Conservation (phyloP, 2,113 vertebrate genomes). For the Eonycteris spelaea region DNA sequence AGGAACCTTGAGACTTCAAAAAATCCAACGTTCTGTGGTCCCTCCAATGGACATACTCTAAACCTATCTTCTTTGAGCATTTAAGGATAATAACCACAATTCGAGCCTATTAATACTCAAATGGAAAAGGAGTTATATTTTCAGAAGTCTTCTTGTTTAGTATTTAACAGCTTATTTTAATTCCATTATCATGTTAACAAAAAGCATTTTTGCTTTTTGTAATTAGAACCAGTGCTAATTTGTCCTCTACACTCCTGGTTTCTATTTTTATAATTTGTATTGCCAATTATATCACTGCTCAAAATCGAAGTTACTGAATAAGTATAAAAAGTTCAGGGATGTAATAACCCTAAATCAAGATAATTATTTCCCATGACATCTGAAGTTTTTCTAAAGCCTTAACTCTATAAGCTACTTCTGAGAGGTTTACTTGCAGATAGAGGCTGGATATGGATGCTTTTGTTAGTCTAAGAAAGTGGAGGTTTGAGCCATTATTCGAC, state of each 20-base stretch:
- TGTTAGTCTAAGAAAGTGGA: background rate
- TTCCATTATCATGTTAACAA: background rate
- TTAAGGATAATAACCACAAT: background rate
- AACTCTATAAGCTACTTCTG: background rate
- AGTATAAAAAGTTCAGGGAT: background rate
- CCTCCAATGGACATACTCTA: background rate
- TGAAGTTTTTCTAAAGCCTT: background rate
- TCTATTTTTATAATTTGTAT: background rate
- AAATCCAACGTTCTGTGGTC: background rate
- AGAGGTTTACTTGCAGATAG: background rate
- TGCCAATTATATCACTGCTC: background rate
- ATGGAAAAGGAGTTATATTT: background rate
- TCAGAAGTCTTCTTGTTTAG: background rate
- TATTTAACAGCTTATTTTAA: background rate
- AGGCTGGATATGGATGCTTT: background rate
- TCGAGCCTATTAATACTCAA: background rate
- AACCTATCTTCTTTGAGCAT: background rate
- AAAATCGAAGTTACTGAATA: background rate
- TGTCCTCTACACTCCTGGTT: background rate
- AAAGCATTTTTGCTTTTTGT: background rate
- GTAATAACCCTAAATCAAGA: background rate
- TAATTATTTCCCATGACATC: background rate
- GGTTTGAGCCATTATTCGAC: background rate
- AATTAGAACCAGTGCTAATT: background rate
- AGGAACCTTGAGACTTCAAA: conserved; percentile 5